A percentile compares a stretch with the other conserved stretches of the same genome.
phyloP scores from a whole-genome alignment of 2,888 invertebrate species.

The Cheiracanthium punctorium region DNA sequence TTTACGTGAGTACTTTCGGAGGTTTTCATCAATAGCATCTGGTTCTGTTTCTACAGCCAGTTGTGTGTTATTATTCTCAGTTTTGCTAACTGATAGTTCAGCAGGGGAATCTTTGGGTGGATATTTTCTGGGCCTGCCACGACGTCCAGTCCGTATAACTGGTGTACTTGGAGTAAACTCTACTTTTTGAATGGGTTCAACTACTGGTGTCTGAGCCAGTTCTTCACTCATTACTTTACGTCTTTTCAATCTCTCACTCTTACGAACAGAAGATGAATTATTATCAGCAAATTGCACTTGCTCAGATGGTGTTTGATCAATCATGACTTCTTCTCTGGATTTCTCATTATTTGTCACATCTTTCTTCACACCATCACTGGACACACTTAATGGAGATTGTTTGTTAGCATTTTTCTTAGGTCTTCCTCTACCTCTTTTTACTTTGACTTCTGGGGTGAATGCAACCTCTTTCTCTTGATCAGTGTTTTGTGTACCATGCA shows the following conservation, averaged over 20 bases:
- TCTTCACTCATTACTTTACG: conserved; percentile 1
- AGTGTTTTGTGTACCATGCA: no score
- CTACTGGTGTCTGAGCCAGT: not conserved
- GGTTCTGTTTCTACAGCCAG: not conserved
- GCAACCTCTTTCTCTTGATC: not conserved
- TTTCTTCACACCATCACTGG: not conserved
- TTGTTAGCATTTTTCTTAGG: conserved; percentile 19
- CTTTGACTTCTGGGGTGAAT: not conserved
- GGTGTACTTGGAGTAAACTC: not conserved
- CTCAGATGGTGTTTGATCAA: no score
- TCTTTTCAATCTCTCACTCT: conserved; percentile 37
- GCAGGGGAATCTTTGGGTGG: not conserved
- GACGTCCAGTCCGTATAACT: not conserved
- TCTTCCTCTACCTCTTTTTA: conserved; percentile 43
- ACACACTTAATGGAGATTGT: not conserved
- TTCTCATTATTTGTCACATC: no score
- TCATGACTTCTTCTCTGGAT: not conserved
- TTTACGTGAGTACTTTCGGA: conserved; percentile 25
- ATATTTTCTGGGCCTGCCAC: conserved; percentile 46
- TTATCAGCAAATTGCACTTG: no score
- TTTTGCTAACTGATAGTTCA: not conserved
- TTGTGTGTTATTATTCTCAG: not conserved
- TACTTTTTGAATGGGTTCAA: not conserved
- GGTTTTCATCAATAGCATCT: not conserved
- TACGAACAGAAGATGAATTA: not conserved